Conservation (phyloP, 2,797 vertebrate species). For the Danio albolineatus region DNA sequence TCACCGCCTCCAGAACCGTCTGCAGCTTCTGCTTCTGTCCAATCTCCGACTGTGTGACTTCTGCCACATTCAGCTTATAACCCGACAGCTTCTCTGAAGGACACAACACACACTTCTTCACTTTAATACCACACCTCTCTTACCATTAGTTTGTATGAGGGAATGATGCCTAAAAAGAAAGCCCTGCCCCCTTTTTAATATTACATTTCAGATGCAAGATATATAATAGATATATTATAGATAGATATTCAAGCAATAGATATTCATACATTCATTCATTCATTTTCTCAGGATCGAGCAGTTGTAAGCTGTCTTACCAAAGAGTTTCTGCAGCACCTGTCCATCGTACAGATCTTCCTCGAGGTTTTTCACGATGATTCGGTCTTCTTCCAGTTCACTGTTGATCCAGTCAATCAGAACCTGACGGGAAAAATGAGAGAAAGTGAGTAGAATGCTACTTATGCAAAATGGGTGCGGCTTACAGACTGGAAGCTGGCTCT, state of each 20-base stretch:
- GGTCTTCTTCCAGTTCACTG: conserved; percentile 91
- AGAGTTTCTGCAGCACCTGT: conserved; percentile 95
- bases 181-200: too few species aligned
- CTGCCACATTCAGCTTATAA: conserved; percentile 92
- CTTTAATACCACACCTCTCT: too few species aligned
- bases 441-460: background rate
- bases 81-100: conserved; percentile 87
- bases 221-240: too few species aligned
- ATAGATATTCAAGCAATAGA: too few species aligned
- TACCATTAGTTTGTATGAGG: too few species aligned
- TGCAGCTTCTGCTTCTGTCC: conserved; percentile 97
- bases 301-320: conserved; percentile 82
- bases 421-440: conserved; percentile 69
- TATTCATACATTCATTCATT: too few species aligned
- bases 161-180: too few species aligned
- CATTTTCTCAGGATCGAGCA: too few species aligned
- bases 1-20: conserved; percentile 91
- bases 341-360: conserved; percentile 97
- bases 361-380: conserved; percentile 96
- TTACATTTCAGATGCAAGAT: too few species aligned
- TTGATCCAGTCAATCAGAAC: conserved; percentile 97
- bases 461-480: background rate
- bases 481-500: background rate
- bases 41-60: conserved; percentile 96
- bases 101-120: conserved; percentile 8